These are phyloP conservation scores for Sebastolobus altivelis DNA, from an alignment of 2,797 vertebrate genomes.

Conservation along the genomic window DNA sequence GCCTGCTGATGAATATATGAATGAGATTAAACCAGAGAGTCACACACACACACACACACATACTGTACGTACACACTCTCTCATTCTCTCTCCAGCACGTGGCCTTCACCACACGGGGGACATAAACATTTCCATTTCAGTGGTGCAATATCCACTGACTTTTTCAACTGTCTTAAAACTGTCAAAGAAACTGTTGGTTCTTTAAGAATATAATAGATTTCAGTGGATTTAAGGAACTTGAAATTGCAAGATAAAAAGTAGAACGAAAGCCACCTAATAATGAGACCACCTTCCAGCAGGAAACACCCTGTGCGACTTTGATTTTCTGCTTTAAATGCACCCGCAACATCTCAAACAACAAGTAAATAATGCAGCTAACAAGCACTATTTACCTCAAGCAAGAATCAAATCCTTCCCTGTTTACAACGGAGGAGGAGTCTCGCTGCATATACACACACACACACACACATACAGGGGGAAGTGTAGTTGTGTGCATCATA, in stretches of 20 bases:
- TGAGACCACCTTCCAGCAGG: slow-evolving; percentile 1
- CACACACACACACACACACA: slow-evolving; percentile 19
- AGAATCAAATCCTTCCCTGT: slow-evolving; percentile 19
- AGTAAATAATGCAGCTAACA: slow-evolving; percentile 64
- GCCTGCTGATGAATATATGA: slow-evolving; percentile 80
- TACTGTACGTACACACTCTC: not conserved
- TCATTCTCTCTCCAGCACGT: slow-evolving; percentile 1
- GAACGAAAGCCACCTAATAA: not conserved
- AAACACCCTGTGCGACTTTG: slow-evolving; percentile 33
- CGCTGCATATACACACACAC: slow-evolving; percentile 25
- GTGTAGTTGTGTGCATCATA: slow-evolving; percentile 30
- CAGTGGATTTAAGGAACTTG: not conserved
- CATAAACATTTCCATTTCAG: slow-evolving; percentile 40
- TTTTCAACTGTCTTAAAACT: not conserved
- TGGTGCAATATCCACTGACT: not conserved
- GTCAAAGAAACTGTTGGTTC: not conserved
- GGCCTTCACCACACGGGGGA: slow-evolving; percentile 6
- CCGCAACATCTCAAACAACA: slow-evolving; percentile 32
- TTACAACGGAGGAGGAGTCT: slow-evolving; percentile 32
- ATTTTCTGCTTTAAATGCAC: slow-evolving; percentile 41
- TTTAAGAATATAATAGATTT: not conserved
- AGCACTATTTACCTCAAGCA: slow-evolving; percentile 52
- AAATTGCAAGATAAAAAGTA: not conserved
- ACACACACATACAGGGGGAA: not conserved
- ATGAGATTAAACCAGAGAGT: slow-evolving; percentile 76